Percentiles rank a stretch among this genome's conserved stretches.
These are phyloP conservation scores for Linurgus olivaceus DNA, from an alignment of 2,797 vertebrate genomes.

Conservation along the genomic window DNA sequence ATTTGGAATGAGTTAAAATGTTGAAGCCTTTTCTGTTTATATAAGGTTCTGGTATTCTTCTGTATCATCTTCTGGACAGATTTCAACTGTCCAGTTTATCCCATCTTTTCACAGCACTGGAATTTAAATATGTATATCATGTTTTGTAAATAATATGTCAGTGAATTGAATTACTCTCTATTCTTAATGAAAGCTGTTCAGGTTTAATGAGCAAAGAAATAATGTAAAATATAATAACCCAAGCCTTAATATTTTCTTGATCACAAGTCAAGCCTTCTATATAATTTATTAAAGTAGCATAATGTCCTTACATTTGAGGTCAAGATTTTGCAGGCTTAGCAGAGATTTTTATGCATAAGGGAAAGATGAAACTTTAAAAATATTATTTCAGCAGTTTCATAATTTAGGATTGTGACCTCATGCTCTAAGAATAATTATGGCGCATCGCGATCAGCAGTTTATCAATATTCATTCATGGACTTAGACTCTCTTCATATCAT, in stretches of 20 bases:
- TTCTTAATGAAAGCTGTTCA: conserved; percentile 37
- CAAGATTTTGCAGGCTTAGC: conserved; percentile 69
- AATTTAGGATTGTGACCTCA: conserved; percentile 66
- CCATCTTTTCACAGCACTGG: not conserved
- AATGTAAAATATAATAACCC: conserved; percentile 37
- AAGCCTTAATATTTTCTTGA: conserved; percentile 69
- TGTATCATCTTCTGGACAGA: not conserved
- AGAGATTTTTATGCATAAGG: conserved; percentile 66
- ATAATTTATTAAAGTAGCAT: conserved; percentile 70
- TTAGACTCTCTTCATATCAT: not conserved
- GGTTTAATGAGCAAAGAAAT: conserved; percentile 61
- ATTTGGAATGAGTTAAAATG: not conserved
- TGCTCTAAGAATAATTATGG: conserved; percentile 61
- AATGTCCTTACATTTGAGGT: conserved; percentile 72
- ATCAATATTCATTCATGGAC: conserved; percentile 48
- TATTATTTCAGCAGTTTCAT: conserved; percentile 72
- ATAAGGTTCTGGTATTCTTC: not conserved
- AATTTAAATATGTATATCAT: conserved; percentile 2
- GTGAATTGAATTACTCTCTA: not conserved
- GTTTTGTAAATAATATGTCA: conserved; percentile 16
- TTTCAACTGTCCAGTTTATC: not conserved
- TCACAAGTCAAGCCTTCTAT: conserved; percentile 65
- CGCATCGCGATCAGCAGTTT: conserved; percentile 34
- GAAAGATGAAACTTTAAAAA: conserved; percentile 73
- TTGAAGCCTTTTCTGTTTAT: not conserved